These are phyloP conservation scores for Gadopsis marmoratus DNA, from an alignment of 2,797 vertebrate genomes.

Conservation along the genomic window DNA sequence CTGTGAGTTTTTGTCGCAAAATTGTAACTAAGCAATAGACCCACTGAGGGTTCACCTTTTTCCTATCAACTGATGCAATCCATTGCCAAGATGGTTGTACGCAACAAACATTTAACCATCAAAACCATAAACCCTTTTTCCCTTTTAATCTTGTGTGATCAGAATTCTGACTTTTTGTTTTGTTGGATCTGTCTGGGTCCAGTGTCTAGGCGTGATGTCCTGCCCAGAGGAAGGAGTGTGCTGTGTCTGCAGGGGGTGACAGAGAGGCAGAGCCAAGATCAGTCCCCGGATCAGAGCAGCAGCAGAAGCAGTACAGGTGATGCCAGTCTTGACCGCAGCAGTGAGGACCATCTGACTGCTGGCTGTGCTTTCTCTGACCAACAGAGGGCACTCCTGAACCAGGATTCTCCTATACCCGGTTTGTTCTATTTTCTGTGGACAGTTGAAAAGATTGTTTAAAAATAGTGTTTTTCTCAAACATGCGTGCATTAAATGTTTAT, in stretches of 20 bases:
- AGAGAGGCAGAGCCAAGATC: conserved; percentile 55
- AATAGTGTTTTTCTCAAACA: too few relatives aligned
- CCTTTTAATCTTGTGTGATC: background rate
- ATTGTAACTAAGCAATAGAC: background rate
- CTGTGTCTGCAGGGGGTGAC: conserved; percentile 65
- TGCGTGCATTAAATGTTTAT: background rate
- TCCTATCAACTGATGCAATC: background rate
- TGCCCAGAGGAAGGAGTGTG: conserved; percentile 68
- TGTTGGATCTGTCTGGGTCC: conserved; percentile 15
- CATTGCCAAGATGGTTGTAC: background rate
- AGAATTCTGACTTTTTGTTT: conserved; percentile 5
- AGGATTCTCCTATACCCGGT: conserved; percentile 62
- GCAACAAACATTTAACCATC: background rate
- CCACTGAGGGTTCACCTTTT: background rate
- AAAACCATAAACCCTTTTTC: background rate
- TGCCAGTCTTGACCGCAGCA: conserved; percentile 13
- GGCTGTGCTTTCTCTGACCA: conserved; percentile 53
- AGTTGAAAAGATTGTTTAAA: background rate
- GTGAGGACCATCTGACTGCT: conserved; percentile 25
- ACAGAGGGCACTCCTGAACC: conserved; percentile 55
- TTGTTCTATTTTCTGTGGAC: conserved; percentile 20
- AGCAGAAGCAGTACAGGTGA: conserved; percentile 37
- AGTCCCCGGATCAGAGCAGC: conserved; percentile 39
- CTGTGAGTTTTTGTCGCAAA: conserved; percentile 71
- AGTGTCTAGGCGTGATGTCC: conserved; percentile 78